Conservation (phyloP, 2,113 vertebrate species). For the Neolamprologus kungweensis region DNA sequence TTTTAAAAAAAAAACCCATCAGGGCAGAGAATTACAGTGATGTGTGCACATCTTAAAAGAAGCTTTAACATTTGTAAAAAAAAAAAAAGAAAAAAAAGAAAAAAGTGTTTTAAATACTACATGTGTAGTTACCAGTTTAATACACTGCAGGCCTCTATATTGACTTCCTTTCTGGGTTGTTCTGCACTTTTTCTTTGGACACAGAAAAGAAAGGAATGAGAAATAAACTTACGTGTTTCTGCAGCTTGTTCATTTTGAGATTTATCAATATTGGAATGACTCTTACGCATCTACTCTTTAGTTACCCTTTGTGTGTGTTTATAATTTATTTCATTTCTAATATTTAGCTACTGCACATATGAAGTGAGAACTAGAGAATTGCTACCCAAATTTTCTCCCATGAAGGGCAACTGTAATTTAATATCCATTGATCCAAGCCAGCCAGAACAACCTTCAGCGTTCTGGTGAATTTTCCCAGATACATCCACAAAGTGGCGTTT, state of each 20-base stretch:
- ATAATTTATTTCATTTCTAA: conserved; percentile 1
- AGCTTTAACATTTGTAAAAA: background rate
- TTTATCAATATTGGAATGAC: background rate
- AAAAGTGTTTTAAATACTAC: background rate
- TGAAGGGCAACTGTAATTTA: background rate
- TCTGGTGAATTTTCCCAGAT: conserved; percentile 5
- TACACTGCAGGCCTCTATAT: background rate
- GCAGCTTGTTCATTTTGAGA: background rate
- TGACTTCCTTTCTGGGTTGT: background rate
- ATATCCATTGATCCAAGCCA: background rate
- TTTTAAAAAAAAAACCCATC: fast-evolving
- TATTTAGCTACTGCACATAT: background rate
- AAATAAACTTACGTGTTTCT: background rate
- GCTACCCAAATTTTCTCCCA: background rate
- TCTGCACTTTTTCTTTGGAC: background rate
- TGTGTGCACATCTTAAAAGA: background rate
- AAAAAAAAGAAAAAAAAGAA: fast-evolving
- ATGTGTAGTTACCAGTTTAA: background rate
- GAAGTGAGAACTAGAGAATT: background rate
- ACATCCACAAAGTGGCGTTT: conserved; percentile 6
- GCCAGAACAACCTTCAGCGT: background rate
- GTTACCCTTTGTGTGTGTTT: background rate
- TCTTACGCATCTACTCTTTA: background rate
- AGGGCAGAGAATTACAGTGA: background rate
- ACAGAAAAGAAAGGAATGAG: background rate